Evolutionary conservation across 1,140 invertebrate genomes (phyloP).

Genomic region (Calephelis virginiensis): DNA sequence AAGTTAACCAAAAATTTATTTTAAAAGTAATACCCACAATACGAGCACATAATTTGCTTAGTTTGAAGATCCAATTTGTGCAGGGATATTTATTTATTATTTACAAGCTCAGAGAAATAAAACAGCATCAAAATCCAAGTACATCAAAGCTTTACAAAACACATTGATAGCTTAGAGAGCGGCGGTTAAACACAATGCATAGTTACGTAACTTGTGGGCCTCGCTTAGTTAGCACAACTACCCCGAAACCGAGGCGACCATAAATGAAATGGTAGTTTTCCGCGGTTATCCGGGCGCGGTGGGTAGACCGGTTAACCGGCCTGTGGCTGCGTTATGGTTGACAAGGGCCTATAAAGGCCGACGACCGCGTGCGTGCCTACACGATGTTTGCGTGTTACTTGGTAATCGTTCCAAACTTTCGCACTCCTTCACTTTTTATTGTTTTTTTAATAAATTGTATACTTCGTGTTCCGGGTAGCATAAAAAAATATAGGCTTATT

Average conservation of each 20-base stretch:
- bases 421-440: slow-evolving; percentile 26
- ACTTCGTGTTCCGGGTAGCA: too few relatives aligned
- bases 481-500: too few relatives aligned
- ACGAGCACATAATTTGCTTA: too few relatives aligned
- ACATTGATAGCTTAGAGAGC: slow-evolving; percentile 36
- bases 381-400: slow-evolving; percentile 51
- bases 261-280: slow-evolving; percentile 76
- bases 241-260: slow-evolving; percentile 66
- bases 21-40: too few relatives aligned
- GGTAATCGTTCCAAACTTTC: slow-evolving; percentile 27
- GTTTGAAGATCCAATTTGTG: too few relatives aligned
- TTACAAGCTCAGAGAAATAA: neutral
- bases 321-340: slow-evolving; percentile 73
- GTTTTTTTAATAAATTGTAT: neutral
- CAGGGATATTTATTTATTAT: too few relatives aligned
- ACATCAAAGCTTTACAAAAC: neutral
- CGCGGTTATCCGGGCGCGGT: slow-evolving; percentile 53
- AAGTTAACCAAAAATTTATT: too few relatives aligned
- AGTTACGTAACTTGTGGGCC: slow-evolving; percentile 69
- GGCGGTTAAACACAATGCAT: slow-evolving; percentile 51
- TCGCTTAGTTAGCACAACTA: slow-evolving; percentile 65
- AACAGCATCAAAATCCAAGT: slow-evolving; percentile 4
- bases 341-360: slow-evolving; percentile 63
- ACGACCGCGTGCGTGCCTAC: slow-evolving; percentile 51
- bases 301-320: slow-evolving; percentile 44